Conservation (phyloP, 1,140 invertebrate species). For the Drosophila sproati region DNA sequence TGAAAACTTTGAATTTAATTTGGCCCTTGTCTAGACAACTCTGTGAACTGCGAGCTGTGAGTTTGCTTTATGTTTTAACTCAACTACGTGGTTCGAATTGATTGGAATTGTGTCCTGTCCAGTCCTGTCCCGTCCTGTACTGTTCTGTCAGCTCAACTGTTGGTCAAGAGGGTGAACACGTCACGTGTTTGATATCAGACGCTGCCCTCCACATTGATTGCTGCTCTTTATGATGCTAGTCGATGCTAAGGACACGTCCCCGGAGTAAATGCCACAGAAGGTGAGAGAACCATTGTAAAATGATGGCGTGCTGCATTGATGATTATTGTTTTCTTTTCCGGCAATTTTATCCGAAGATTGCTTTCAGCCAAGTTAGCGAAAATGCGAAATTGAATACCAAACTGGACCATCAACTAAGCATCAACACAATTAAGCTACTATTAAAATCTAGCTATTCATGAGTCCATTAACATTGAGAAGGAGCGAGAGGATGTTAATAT, state of each 20-base stretch:
- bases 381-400: background rate
- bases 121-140: background rate
- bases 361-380: background rate
- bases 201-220: slow-evolving; percentile 21
- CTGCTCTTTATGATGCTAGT: slow-evolving; percentile 23
- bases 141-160: background rate
- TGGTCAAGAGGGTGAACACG: background rate
- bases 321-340: background rate
- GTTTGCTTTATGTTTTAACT: slow-evolving; percentile 42
- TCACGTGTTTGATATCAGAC: background rate
- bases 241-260: slow-evolving; percentile 2
- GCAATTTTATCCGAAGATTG: background rate
- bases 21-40: slow-evolving; percentile 64
- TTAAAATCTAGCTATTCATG: background rate
- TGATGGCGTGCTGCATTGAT: background rate
- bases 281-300: background rate
- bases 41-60: slow-evolving; percentile 14
- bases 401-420: background rate
- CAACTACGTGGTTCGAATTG: slow-evolving; percentile 57
- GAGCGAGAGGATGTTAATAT: background rate
- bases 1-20: slow-evolving; percentile 73
- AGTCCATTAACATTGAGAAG: background rate
- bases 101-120: slow-evolving; percentile 49
- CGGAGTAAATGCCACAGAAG: background rate
- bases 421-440: background rate